A percentile compares a stretch with the other conserved stretches of the same genome.
phyloP scores from a whole-genome alignment of 2,888 invertebrate species.

The Limnephilus rhombicus region DNA sequence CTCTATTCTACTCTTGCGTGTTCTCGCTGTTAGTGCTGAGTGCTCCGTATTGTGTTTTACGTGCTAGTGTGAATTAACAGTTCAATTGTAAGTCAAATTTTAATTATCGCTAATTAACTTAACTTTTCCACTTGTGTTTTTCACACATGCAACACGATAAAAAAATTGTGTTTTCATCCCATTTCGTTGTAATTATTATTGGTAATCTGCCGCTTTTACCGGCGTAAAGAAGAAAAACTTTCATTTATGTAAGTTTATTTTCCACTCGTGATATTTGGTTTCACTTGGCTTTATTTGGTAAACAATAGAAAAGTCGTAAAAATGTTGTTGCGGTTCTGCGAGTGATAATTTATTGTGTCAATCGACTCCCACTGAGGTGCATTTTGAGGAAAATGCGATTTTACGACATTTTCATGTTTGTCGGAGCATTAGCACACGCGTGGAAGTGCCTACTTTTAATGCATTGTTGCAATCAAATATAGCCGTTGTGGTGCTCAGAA shows the following conservation, averaged over 20 bases:
- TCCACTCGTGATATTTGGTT: not conserved
- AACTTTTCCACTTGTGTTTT: not conserved
- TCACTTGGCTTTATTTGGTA: not conserved
- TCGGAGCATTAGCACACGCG: not conserved
- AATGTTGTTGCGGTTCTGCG: not conserved
- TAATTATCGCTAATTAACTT: not conserved
- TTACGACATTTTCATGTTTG: not conserved
- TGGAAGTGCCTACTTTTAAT: not conserved
- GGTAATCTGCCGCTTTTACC: no score
- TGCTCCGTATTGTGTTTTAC: conserved; percentile 8
- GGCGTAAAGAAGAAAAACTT: no score
- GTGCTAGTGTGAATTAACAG: conserved; percentile 19
- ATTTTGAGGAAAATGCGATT: not conserved
- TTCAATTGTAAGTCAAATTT: conserved; percentile 20
- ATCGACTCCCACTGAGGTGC: not conserved
- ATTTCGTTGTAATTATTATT: not conserved
- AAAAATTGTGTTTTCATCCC: not conserved
- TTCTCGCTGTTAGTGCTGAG: not conserved
- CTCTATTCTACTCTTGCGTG: not conserved
- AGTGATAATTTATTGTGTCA: not conserved
- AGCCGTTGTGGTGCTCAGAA: not conserved
- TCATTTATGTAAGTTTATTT: not conserved
- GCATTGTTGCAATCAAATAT: not conserved
- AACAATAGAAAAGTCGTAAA: not conserved
- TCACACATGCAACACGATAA: not conserved